Evolutionary conservation across 2,797 vertebrate species (phyloP), one percentile per base, ranked within the genome.

Genomic region (Calcarius lapponicus): DNA sequence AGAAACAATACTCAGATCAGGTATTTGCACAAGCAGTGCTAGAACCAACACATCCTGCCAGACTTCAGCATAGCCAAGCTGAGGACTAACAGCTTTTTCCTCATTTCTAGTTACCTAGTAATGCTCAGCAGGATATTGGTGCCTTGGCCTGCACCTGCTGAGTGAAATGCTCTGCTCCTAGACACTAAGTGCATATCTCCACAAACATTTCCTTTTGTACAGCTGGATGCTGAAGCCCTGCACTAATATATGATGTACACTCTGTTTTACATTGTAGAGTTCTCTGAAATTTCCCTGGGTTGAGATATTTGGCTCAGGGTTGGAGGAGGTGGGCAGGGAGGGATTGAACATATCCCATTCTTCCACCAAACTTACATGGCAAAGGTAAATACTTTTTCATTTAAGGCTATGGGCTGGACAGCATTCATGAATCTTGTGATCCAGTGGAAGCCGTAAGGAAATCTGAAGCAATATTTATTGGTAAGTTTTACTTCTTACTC

Each of bases 401-500:
- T 80, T 58, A 86, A 99, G 98, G 99, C 64, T 99, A 98, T 36
- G 98, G 98, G 47, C 88, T 99, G 72, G 98, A 99, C 88, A 97
- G 99, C 67, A 98, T 99, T 95, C 98, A 99, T 7, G 98, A 99
- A 86, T 97, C 98, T 22, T 34, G 90, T 6, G 98, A 99, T 93
- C 98, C 98, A 3, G 97, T 98, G 24, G 98, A 98, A 22, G 98
- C 99, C 3, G 97, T 99, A 45, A 97, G 97, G 42, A 98, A 98
- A 91, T 98, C 98, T 7, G 97, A 99, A 95, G 98, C 96, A 32
- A 98, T 99, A 86, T 99, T 99, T 76, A 98, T 99, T 10, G 98
- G 98, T 99, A 96, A 97, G 95, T 93, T 80, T 88, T 82, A 74
- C 11, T 81, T 67, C 28, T 32, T 54, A 31, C 25, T 91, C 20